Evolutionary conservation across 2,113 vertebrate species (phyloP), one percentile per base, ranked within the genome.

Genomic region (Etia nguti): DNA sequence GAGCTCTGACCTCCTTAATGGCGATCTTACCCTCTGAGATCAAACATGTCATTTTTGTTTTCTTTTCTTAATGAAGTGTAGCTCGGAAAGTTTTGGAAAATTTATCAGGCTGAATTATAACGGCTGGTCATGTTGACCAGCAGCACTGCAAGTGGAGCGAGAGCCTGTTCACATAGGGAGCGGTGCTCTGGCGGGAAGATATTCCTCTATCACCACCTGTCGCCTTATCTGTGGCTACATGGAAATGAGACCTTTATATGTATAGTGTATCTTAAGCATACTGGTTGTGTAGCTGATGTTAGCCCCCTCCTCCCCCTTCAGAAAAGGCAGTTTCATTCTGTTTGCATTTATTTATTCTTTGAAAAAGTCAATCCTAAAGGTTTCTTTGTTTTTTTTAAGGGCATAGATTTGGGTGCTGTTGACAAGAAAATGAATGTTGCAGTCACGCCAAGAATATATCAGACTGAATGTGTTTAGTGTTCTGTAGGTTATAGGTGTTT

Each of bases 181-280:
- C 4, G 1, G 31, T 2, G 82, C 50, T 29, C 9, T 5, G 7
- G 54, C 82, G 62, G 54, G 92, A 92, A 90, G 73, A 56, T 5
- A 43, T n/a, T 18, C 12, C 60, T 73, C 48, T 83, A 10, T 80
- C 20, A 16, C 81, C 90, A 92, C 56, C 89, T 94, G 90, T 46
- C 73, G 15, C 77, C 84, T 89, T 90, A 92, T 92, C 93, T 65
- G 79, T 65, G 52, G 65, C 57, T 57, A 18, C 73, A 91, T 94
- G 89, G 92, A 94, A 92, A 92, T 91, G 2, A 79, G 75, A 22
- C 57, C 41, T 83, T 88, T 41, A 57, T 77, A 56, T 88, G 79
- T 18, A 34, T 29, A 59, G 26, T 59, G 5, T 38, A 26, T n/a
- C 24, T 52, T 2, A 24, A 43, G 22, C 55, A 43, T 6, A 50